Base-by-base conservation (phyloP, 37 sponge, comb jelly and placozoan species). In the Crambe crambe region DNA sequence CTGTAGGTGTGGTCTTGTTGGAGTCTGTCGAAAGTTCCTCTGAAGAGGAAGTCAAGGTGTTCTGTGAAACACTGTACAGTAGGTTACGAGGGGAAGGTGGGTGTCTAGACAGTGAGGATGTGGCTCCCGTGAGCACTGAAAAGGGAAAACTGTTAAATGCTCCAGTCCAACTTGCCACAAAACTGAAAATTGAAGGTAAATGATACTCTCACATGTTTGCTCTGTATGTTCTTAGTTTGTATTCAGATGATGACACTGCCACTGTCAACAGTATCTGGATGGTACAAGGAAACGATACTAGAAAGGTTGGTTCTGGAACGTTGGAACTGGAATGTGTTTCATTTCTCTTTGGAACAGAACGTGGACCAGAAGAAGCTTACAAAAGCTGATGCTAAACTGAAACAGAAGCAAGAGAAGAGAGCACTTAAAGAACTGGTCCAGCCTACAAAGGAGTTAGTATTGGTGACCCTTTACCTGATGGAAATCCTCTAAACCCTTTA, bases 371-470 rank as follows among this genome's bases (percentile, higher is more conserved):
- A 90, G 62, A 92, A 83, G 67, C 67, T 96, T 56, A 86, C 87
- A 26, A 96, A 96, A 58, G 96, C 83, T 29, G 96, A 96, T 65
- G 86, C 82, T 38, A 92, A 88, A 67, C 73, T 81, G 22, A 86
- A 82, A 40, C 85, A 75, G 78, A 96, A 96, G 72, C 78, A 80
- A 23, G 97, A 90, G 61, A 96, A 83, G 74, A 86, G 82, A 70
- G 63, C 85, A 27, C 35, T 25, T 56, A 83, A 87, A 35, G 88
- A 88, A 3, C n/a, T n/a, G n/a, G 36, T 71, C 2, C 51, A 47
- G 51, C 12, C n/a, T n/a, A n/a, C 51, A 47, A 47, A 47, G 51
- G 51, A 47, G 51, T 47, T 6, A 47, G 51, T 47, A 6, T 47
- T 15, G 6, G 51, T 47, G 51, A 42, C n/a, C n/a, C n/a, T n/a